These are phyloP conservation scores for Gibbula magus DNA, from an alignment of 2,888 invertebrate species.

Conservation along the genomic window DNA sequence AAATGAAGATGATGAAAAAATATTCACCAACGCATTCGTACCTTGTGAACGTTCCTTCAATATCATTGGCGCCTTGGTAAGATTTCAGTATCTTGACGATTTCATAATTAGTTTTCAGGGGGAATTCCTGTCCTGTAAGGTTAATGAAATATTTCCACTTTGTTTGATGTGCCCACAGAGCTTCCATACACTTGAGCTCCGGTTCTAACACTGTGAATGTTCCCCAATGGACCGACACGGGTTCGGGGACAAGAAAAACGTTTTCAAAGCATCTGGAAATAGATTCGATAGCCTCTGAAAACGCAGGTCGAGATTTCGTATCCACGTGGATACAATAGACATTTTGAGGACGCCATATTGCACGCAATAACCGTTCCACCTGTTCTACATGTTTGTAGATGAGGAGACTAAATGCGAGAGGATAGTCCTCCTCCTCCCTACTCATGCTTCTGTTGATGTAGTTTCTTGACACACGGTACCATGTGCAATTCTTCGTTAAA, in stretches of 20 bases:
- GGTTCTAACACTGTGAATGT: conserved; percentile 60
- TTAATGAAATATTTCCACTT: too few species aligned
- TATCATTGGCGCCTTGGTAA: too few species aligned
- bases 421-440: conserved; percentile 49
- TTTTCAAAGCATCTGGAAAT: conserved; percentile 59
- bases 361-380: conserved; percentile 54
- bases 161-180: conserved; percentile 44
- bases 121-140: too few species aligned
- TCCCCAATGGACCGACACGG: conserved; percentile 61
- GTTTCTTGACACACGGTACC: neutral
- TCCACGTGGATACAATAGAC: conserved; percentile 67
- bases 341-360: conserved; percentile 67
- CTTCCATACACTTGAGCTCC: conserved; percentile 62
- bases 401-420: conserved; percentile 59
- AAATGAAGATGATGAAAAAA: too few species aligned
- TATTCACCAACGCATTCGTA: too few species aligned
- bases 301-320: conserved; percentile 36
- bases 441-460: neutral
- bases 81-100: too few species aligned
- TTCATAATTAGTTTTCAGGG: too few species aligned
- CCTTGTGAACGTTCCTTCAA: too few species aligned
- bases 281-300: conserved; percentile 36
- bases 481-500: neutral
- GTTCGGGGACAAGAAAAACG: conserved; percentile 51
- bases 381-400: conserved; percentile 55